Conservation (phyloP, 2,888 invertebrate genomes). For the Plagodis pulveraria region DNA sequence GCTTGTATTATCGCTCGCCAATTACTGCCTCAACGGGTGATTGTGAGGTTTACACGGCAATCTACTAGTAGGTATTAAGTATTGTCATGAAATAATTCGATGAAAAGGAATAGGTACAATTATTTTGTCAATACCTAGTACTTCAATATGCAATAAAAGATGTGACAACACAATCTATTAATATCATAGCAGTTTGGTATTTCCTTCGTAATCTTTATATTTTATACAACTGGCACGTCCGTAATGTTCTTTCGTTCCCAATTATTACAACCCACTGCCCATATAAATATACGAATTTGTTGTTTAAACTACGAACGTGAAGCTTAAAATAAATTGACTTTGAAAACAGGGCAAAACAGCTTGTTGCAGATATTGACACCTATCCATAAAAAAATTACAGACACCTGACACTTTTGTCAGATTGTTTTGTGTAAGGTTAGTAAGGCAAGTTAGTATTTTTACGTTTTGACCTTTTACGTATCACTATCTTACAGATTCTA, state of each 20-base stretch:
- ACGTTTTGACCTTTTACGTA: no score
- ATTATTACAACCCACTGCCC: conserved; percentile 73
- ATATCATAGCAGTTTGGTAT: conserved; percentile 1
- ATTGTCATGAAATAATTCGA: no score
- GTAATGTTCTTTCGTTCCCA: conserved; percentile 51
- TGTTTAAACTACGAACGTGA: conserved; percentile 68
- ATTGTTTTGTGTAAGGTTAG: no score
- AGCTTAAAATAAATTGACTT: conserved; percentile 70
- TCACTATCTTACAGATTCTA: no score
- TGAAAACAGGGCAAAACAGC: conserved; percentile 53
- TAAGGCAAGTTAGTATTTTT: no score
- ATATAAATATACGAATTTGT: conserved; percentile 62
- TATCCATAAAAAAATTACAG: conserved; percentile 5
- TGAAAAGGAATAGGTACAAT: no score
- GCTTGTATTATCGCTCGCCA: no score
- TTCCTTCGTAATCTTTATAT: conserved; percentile 1
- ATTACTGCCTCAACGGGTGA: no score
- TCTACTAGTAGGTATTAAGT: no score
- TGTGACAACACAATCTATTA: neutral
- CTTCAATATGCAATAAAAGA: no score
- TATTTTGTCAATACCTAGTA: no score
- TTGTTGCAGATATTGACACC: conserved; percentile 38
- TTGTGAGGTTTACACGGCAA: no score
- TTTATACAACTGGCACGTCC: conserved; percentile 46
- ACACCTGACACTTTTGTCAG: neutral